Evolutionary conservation across 2,888 invertebrate genomes (phyloP).

Genomic region (Apocheima hispidaria): DNA sequence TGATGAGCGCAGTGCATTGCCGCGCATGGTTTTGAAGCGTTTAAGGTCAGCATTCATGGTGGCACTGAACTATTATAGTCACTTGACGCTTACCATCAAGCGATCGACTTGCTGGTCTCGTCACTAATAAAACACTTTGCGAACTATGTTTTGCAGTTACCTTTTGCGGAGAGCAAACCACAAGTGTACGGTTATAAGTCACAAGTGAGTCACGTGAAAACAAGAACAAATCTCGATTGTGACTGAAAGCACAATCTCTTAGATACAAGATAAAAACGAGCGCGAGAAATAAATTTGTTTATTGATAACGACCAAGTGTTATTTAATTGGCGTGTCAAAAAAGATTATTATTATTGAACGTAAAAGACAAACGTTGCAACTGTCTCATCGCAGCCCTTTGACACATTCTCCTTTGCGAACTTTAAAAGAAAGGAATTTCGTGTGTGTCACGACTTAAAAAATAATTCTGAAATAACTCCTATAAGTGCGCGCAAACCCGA

Average conservation of each 20-base stretch:
- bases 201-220: conserved; percentile 66
- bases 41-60: too few relatives aligned
- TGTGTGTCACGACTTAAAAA: conserved; percentile 26
- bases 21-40: too few relatives aligned
- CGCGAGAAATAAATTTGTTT: conserved; percentile 77
- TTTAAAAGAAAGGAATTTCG: conserved; percentile 17
- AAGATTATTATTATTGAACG: conserved; percentile 46
- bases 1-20: too few relatives aligned
- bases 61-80: too few relatives aligned
- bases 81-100: too few relatives aligned
- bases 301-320: conserved; percentile 68
- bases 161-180: conserved; percentile 12
- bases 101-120: too few relatives aligned
- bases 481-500: conserved; percentile 44
- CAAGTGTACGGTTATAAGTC: conserved; percentile 58
- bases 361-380: conserved; percentile 34
- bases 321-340: conserved; percentile 76
- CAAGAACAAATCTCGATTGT: conserved; percentile 70
- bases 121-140: neutral
- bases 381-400: conserved; percentile 49
- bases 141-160: neutral
- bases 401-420: conserved; percentile 43
- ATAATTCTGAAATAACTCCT: conserved; percentile 38
- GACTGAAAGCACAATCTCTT: conserved; percentile 74
- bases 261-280: conserved; percentile 78